Percentiles rank a stretch among this genome's conserved stretches.
Evolutionary conservation across 1,140 invertebrate species (phyloP).

Genomic region (Macrobrachium rosenbergii): DNA sequence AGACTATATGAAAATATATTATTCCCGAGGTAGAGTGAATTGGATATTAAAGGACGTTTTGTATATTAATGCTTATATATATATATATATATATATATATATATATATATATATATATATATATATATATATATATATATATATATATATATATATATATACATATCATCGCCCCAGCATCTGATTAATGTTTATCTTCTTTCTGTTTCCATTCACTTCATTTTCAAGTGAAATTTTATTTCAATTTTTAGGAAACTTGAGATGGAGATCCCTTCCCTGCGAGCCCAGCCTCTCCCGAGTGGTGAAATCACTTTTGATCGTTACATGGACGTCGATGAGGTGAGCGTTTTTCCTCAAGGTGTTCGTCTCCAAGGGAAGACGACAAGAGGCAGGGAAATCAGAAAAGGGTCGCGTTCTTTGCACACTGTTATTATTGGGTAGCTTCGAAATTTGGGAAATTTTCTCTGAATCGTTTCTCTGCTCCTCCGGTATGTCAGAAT

Average conservation of each 20-base stretch:
- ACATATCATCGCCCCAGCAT: neutral
- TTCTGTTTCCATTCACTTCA: neutral
- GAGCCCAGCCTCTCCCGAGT: neutral
- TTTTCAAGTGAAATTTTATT: neutral
- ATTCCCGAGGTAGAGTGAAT: too few relatives aligned
- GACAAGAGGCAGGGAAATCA: too few relatives aligned
- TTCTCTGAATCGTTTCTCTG: too few relatives aligned
- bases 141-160: slow-evolving; percentile 22
- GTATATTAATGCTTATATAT: too few relatives aligned
- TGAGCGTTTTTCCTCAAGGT: neutral
- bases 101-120: slow-evolving; percentile 13
- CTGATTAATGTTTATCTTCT: neutral
- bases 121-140: slow-evolving; percentile 22
- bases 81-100: slow-evolving; percentile 16
- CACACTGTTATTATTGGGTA: neutral
- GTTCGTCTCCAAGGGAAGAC: neutral
- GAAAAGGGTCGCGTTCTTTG: too few relatives aligned
- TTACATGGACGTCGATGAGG: slow-evolving; percentile 38
- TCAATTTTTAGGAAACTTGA: neutral
- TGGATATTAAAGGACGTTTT: too few relatives aligned
- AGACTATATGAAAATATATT: too few relatives aligned
- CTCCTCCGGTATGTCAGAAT: too few relatives aligned
- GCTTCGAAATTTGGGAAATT: too few relatives aligned
- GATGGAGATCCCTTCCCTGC: neutral
- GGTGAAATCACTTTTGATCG: slow-evolving; percentile 19